phyloP scores from a whole-genome alignment of 1,140 invertebrate species.

The Phymastichus coffea region DNA sequence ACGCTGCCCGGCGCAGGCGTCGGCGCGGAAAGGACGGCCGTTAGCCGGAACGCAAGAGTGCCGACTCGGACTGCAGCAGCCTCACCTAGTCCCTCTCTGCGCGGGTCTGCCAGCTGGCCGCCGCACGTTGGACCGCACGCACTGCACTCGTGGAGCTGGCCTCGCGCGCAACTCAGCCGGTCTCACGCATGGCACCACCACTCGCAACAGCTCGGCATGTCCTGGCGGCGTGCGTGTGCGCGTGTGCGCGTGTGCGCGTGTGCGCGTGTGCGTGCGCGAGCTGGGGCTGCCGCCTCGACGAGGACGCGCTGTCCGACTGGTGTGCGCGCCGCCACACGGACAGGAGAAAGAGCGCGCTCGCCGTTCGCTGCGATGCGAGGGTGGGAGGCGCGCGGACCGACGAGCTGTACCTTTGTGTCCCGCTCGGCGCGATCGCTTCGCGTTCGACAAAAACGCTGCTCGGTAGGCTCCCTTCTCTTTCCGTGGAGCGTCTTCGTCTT shows the following conservation, averaged over 20 bases:
- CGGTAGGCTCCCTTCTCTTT: no score
- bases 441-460: no score
- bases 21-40: neutral
- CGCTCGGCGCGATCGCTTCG: neutral
- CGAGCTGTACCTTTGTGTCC: slow-evolving; percentile 12
- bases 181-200: no score
- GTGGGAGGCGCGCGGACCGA: slow-evolving; percentile 45
- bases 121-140: no score
- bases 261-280: neutral
- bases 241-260: neutral
- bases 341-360: slow-evolving; percentile 50
- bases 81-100: no score
- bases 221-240: neutral
- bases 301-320: slow-evolving; percentile 44
- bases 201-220: no score
- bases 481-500: no score
- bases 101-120: no score
- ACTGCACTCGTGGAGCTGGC: no score
- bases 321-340: slow-evolving; percentile 34
- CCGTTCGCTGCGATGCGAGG: slow-evolving; percentile 39
- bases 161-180: no score
- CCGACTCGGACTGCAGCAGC: neutral
- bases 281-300: neutral
- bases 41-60: neutral
- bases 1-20: no score